phyloP scores from a whole-genome alignment of 2,888 invertebrate species.

The Dione juno region DNA sequence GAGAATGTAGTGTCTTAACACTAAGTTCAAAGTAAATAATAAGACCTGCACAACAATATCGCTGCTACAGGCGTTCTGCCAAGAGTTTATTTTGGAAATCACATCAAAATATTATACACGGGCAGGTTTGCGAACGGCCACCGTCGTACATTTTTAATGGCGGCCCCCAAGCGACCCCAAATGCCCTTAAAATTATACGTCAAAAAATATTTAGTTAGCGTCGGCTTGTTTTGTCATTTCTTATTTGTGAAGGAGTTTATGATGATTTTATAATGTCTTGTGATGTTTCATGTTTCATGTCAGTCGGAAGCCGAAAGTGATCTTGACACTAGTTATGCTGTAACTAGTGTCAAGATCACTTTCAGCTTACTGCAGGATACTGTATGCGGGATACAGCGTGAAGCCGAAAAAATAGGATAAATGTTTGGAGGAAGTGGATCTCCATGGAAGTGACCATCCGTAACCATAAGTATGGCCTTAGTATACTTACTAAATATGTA shows the following conservation, averaged over 20 bases:
- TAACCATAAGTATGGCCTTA: too few species aligned
- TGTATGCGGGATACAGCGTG: not conserved
- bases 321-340: too few species aligned
- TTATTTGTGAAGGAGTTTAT: constrained; percentile 1
- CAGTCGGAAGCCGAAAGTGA: too few species aligned
- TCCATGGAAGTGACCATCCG: too few species aligned
- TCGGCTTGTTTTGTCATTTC: constrained; percentile 3
- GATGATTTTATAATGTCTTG: not conserved
- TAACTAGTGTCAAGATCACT: too few species aligned
- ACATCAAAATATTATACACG: not conserved
- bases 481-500: too few species aligned
- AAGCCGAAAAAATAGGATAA: not conserved
- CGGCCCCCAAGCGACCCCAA: not conserved
- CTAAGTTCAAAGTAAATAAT: not conserved
- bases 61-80: not conserved
- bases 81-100: not conserved
- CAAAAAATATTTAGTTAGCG: constrained; percentile 15
- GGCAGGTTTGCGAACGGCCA: constrained; percentile 5
- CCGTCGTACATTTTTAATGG: constrained; percentile 9
- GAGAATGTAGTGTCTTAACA: not conserved
- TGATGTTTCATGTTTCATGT: too few species aligned
- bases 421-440: too few species aligned
- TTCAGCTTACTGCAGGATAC: too few species aligned
- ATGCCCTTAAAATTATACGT: constrained; percentile 3
- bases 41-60: not conserved